Conservation (phyloP, 2,113 vertebrate genomes). For the Gymnogyps californianus region DNA sequence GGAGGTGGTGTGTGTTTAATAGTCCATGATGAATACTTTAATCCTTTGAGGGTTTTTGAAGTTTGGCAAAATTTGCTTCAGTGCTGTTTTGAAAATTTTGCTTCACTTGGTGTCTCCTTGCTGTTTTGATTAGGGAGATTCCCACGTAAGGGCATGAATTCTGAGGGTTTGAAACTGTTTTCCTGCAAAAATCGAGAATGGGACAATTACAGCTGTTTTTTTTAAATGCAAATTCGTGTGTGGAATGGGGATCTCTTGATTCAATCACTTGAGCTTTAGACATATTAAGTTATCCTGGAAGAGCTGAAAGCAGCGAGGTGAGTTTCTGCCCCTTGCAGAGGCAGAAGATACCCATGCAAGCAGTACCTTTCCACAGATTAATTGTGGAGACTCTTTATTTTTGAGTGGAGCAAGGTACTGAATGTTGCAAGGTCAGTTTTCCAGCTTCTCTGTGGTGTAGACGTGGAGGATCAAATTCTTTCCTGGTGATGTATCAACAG, state of each 20-base stretch:
- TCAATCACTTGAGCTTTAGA: not conserved
- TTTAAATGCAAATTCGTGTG: not conserved
- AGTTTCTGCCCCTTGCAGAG: not conserved
- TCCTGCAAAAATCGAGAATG: not conserved
- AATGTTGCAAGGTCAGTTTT: not conserved
- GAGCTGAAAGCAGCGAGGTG: not conserved
- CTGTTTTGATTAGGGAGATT: not conserved
- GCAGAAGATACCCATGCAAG: not conserved
- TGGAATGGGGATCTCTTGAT: not conserved
- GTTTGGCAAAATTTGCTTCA: not conserved
- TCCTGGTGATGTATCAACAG: not conserved
- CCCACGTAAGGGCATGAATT: fast-evolving
- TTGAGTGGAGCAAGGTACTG: not conserved
- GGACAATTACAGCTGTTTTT: not conserved
- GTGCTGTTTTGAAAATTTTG: not conserved
- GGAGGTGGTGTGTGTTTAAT: not conserved
- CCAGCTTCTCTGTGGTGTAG: not conserved
- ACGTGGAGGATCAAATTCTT: not conserved
- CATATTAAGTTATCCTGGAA: not conserved
- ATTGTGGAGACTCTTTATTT: not conserved
- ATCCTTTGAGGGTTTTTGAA: not conserved
- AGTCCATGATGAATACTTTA: not conserved
- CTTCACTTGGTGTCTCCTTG: not conserved
- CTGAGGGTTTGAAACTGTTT: not conserved
- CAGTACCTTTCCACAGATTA: not conserved